Evolutionary conservation across 1,140 invertebrate species (phyloP), one percentile per base, ranked within the genome.

Genomic region (Neuroterus valhalla): DNA sequence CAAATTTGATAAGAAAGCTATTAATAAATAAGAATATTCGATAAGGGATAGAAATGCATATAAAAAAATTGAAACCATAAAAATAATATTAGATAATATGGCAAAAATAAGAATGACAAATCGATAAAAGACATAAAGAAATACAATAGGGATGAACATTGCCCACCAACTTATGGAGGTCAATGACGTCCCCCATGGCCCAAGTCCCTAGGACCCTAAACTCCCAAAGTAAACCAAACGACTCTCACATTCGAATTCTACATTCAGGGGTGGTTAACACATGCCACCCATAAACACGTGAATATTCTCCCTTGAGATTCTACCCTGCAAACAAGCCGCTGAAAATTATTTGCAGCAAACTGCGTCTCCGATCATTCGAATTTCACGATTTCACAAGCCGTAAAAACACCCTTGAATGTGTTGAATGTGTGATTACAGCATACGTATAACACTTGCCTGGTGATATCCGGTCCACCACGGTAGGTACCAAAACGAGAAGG

Each of bases 271-370:
- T 62, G 55, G 26, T 62, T 31, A 62, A 62, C 52, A 21, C 52
- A 62, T 62, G 2, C 55, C 55, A 23, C 55, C 26, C 26, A 31
- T 26, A 26, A 62, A 31, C 14, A 15, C 10, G 23, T 12, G 11
- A 62, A 23, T 19, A 2, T 17, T 19, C 50, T 21, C 19, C 23
- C 19, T 8, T 17, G 0, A 52, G 23, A 23, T 38, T 38, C n/a
- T 31, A 15, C 31, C 26, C 48, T 50, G 12, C n/a, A 1, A 4
- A n/a, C 52, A 62, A 38, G n/a, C 23, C 0, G 15, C 52, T 62
- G 31, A 38, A 62, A 14, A 62, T 62, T 62, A 62, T 62, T 26
- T n/a, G n/a, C 55, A 15, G n/a, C 26, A 62, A 62, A 62, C 31
- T 15, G 55, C 55, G 12, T n/a, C 55, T 23, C 21, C 12, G 31